Conservation (phyloP, 2,888 invertebrate genomes). For the Cephus runcator region DNA sequence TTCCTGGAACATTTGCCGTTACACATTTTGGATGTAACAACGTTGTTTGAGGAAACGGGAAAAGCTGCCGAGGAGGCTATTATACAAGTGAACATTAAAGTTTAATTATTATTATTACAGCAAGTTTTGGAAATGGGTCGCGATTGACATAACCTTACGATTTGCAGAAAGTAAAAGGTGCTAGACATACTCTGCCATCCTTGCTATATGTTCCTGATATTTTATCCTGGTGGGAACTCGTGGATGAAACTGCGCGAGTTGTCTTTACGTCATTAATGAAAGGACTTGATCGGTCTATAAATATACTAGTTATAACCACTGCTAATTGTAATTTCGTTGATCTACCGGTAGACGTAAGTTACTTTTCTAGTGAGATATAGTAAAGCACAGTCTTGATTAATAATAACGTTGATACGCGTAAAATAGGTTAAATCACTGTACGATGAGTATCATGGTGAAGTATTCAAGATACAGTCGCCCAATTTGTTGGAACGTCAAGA, state of each 20-base stretch:
- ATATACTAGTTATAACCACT: constrained; percentile 56
- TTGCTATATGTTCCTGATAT: constrained; percentile 59
- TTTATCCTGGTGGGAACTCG: constrained; percentile 59
- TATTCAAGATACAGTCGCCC: constrained; percentile 46
- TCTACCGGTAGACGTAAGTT: constrained; percentile 35
- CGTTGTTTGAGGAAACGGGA: constrained; percentile 73
- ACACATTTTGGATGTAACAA: constrained; percentile 75
- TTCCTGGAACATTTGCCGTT: constrained; percentile 79
- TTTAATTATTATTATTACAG: background rate
- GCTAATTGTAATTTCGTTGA: constrained; percentile 42
- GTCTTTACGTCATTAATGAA: constrained; percentile 57
- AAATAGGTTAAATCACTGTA: constrained; percentile 50
- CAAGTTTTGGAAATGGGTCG: background rate
- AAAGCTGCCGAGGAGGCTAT: constrained; percentile 83
- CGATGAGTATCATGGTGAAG: constrained; percentile 52
- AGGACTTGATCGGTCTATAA: constrained; percentile 53
- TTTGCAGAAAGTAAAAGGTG: constrained; percentile 79
- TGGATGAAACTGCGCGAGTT: constrained; percentile 58
- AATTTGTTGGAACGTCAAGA: constrained; percentile 43
- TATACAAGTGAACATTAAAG: constrained; percentile 71
- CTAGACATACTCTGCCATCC: constrained; percentile 75
- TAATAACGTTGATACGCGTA: background rate
- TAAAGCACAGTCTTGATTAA: background rate
- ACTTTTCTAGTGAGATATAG: background rate
- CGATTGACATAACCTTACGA: background rate